phyloP scores from a whole-genome alignment of 2,113 vertebrate genomes.

The Proteles cristata region DNA sequence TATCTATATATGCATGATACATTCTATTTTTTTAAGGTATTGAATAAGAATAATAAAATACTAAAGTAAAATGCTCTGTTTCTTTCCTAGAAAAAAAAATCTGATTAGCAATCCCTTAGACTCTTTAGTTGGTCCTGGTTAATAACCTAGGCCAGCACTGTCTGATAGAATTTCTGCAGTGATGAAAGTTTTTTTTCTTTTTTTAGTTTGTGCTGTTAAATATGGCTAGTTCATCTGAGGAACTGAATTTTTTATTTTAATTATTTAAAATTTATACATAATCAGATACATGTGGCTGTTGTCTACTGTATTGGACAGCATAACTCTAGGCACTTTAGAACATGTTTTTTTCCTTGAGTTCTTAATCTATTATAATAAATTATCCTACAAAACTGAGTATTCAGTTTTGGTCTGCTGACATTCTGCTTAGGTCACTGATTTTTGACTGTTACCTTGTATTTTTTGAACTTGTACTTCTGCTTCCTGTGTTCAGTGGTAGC shows the following conservation, averaged over 20 bases:
- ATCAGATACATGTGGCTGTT: background rate
- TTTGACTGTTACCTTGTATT: constrained; percentile 12
- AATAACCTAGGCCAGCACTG: background rate
- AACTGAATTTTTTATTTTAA: constrained; percentile 50
- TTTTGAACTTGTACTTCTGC: background rate
- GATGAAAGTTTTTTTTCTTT: background rate
- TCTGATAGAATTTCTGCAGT: background rate
- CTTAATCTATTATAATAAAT: constrained; percentile 28
- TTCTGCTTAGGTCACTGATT: constrained; percentile 13
- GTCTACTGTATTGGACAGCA: background rate
- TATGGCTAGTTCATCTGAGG: background rate
- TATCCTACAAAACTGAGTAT: background rate
- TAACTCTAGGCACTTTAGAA: constrained; percentile 10
- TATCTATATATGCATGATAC: background rate
- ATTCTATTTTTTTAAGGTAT: background rate
- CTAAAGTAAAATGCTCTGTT: background rate
- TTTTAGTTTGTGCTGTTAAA: background rate
- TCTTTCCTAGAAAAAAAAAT: constrained; percentile 26
- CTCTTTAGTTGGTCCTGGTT: background rate
- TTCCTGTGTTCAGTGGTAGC: background rate
- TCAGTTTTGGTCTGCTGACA: background rate
- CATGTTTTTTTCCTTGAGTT: background rate
- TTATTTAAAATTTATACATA: constrained; percentile 55
- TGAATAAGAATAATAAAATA: constrained; percentile 1
- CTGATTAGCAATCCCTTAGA: background rate